Percentiles rank a stretch among this genome's conserved stretches.
Conservation (phyloP, 1,140 invertebrate genomes). For the Cydia splendana region DNA sequence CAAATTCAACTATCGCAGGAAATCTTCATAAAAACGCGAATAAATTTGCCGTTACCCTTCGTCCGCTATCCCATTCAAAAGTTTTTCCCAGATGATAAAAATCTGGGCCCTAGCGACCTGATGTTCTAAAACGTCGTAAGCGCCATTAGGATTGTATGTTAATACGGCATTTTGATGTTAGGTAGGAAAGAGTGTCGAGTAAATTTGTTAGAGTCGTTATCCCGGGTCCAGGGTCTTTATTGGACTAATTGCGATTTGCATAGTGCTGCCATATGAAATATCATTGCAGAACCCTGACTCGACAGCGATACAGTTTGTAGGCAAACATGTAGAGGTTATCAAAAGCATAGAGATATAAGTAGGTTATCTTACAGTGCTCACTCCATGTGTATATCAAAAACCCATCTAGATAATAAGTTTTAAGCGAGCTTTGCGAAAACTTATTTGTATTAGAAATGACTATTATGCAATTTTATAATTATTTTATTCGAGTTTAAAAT, state of each 20-base stretch:
- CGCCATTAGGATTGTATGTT: not conserved
- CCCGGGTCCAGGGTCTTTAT: slow-evolving; percentile 51
- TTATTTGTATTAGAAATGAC: too few species aligned
- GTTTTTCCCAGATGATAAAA: slow-evolving; percentile 25
- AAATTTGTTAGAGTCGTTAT: slow-evolving; percentile 57
- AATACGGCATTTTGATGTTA: not conserved
- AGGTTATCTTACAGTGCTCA: too few species aligned
- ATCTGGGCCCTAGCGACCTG: slow-evolving; percentile 5
- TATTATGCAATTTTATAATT: too few species aligned
- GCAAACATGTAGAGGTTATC: too few species aligned
- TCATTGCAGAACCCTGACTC: not conserved
- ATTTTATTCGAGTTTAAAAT: too few species aligned
- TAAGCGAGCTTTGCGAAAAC: too few species aligned
- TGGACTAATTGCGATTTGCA: slow-evolving; percentile 67
- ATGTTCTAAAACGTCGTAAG: not conserved
- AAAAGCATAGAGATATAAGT: too few species aligned
- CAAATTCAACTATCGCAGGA: not conserved
- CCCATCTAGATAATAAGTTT: too few species aligned
- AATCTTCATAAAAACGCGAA: slow-evolving; percentile 9
- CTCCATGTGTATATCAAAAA: too few species aligned
- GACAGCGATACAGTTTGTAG: not conserved
- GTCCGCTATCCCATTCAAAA: slow-evolving; percentile 20
- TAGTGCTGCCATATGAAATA: slow-evolving; percentile 46
- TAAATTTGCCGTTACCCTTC: not conserved
- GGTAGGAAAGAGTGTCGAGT: slow-evolving; percentile 41